These are phyloP conservation scores for Mimumesa dahlbomi DNA, from an alignment of 2,888 invertebrate genomes.

Conservation along the genomic window DNA sequence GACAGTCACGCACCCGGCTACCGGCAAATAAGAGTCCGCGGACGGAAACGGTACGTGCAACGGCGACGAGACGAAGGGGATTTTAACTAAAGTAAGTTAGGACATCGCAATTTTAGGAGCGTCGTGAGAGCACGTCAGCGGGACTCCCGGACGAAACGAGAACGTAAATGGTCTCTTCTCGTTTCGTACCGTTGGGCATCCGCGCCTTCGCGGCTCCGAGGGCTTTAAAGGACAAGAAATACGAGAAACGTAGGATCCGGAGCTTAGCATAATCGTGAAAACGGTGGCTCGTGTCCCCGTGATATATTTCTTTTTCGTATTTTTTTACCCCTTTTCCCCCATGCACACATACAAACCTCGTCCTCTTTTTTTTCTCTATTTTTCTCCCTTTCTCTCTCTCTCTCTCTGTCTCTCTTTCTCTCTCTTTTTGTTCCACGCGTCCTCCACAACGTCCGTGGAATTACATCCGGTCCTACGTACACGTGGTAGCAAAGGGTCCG, in stretches of 20 bases:
- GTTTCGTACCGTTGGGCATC: constrained; percentile 43
- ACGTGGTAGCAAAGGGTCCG: not conserved
- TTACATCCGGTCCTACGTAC: constrained; percentile 27
- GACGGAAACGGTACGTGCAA: not conserved
- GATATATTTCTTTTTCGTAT: constrained; percentile 30
- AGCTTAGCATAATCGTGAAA: constrained; percentile 61
- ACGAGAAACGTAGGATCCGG: constrained; percentile 46
- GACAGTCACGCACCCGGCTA: not conserved
- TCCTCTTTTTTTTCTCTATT: not conserved
- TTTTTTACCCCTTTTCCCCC: constrained; percentile 5
- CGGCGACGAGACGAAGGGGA: not conserved
- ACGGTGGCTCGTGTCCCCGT: constrained; percentile 34
- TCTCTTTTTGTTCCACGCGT: not conserved
- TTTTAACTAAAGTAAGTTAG: constrained; percentile 27
- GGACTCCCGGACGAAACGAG: constrained; percentile 28
- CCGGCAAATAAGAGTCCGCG: constrained; percentile 1
- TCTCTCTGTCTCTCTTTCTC: not conserved
- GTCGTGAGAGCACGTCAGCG: constrained; percentile 7
- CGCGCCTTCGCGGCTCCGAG: constrained; percentile 5
- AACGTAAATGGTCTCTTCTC: constrained; percentile 39
- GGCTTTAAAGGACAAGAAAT: constrained; percentile 50
- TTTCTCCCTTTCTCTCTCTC: not conserved
- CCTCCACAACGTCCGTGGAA: too few species aligned
- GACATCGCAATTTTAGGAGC: constrained; percentile 3
- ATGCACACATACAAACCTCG: not conserved